Base-by-base conservation (phyloP, 1,140 invertebrate species). In the Lepidostoma basale region DNA sequence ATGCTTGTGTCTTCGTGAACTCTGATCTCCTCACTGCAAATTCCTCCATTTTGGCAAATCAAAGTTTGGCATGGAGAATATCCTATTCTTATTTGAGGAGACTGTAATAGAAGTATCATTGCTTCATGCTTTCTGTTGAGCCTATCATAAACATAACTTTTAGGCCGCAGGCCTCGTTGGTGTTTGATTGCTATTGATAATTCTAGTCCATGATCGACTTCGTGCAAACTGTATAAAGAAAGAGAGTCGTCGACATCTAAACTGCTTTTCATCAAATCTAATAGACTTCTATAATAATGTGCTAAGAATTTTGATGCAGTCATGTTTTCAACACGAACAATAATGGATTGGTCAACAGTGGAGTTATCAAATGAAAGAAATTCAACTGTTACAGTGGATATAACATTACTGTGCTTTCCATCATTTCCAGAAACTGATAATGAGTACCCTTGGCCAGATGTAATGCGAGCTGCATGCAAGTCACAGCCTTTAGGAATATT, bases 401-500 rank as follows among this genome's bases (percentile, higher is more conserved):
- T 81, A 0, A 97, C 95, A 78, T 94, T 89, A 8, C 85, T 83
- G 76, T 96, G 94, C 67, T 88, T 88, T 2, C 96, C 95, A 80
- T 98, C 96, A 77, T 93, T 95, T 1, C 94, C 95, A 4, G 88
- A 88, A 0, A 97, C 87, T 52, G 87, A 90, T 68, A 97, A 83
- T 0, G 90, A 89, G 74, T 90, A 89, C 4, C 87, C 88, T 69
- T 87, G 82, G n/a, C 84, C 86, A 62, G 89, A 86, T 69, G 85
- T 88, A 39, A 90, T 87, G 76, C 85, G 86, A 20, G 83, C 84
- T 23, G 90, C 88, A 74, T 92, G 88, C 67, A 98, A 84, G 77
- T 94, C 88, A 77, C 95, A 98, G 22, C 85, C 88, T 44, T 83
- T 83, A 16, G 88, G 88, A 47, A 98, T 92, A 59, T 77, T 86